phyloP scores from a whole-genome alignment of 2,797 vertebrate genomes.

The Rachycentron canadum region DNA sequence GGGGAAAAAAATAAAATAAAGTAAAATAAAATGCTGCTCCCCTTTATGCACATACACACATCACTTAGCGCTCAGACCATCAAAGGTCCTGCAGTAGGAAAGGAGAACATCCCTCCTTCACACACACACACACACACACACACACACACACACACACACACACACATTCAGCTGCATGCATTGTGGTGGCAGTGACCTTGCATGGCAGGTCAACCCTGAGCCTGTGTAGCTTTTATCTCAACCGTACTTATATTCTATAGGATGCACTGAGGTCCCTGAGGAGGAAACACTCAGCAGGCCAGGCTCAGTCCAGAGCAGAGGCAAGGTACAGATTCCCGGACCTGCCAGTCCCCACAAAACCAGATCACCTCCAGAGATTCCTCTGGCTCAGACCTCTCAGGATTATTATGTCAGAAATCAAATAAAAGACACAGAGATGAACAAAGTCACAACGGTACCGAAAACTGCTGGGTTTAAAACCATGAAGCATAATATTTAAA shows the following conservation, averaged over 20 bases:
- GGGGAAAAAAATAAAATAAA: background rate
- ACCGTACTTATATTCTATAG: conserved; percentile 22
- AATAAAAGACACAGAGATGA: conserved; percentile 4
- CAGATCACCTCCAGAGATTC: conserved; percentile 19
- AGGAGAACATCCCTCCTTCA: conserved; percentile 4
- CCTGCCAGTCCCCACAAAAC: conserved; percentile 14
- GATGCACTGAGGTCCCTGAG: conserved; percentile 26
- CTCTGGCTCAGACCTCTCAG: background rate
- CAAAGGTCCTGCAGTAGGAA: conserved; percentile 20
- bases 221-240: conserved; percentile 43
- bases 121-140: conserved; percentile 24
- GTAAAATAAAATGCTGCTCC: background rate
- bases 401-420: conserved; percentile 14
- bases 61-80: background rate
- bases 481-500: too few species aligned
- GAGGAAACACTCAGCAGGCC: conserved; percentile 34
- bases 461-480: background rate
- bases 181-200: conserved; percentile 53
- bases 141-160: conserved; percentile 17
- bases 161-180: conserved; percentile 34
- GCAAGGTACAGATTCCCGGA: conserved; percentile 3
- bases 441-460: background rate
- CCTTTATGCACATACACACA: background rate
- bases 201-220: conserved; percentile 18
- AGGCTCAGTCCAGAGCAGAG: conserved; percentile 11